A percentile compares a stretch with the other conserved stretches of the same genome.
Evolutionary conservation across 2,888 invertebrate species (phyloP).

Genomic region (Campoplex nolae): DNA sequence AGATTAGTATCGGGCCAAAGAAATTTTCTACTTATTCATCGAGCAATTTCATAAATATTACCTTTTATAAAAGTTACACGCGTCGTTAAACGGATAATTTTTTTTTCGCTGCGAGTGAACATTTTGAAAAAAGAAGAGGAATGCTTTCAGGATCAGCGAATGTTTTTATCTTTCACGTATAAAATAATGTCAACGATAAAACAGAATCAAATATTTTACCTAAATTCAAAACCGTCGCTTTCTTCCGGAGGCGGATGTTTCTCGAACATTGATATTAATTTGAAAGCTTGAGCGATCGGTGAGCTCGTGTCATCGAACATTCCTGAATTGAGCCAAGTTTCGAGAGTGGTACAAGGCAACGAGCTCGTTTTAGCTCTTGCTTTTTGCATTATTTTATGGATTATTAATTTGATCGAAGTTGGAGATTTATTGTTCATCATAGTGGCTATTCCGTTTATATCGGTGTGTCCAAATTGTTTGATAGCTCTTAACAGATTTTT

Average conservation of each 20-base stretch:
- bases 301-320: constrained; percentile 72
- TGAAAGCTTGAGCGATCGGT: constrained; percentile 76
- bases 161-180: too few relatives aligned
- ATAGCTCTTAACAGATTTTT: constrained; percentile 75
- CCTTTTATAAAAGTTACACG: neutral
- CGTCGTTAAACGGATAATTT: too few relatives aligned
- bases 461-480: constrained; percentile 75
- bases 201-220: constrained; percentile 61
- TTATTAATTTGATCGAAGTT: constrained; percentile 74
- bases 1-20: too few relatives aligned
- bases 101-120: too few relatives aligned
- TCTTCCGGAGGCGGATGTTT: constrained; percentile 76
- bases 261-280: constrained; percentile 79
- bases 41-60: too few relatives aligned
- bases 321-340: constrained; percentile 75
- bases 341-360: constrained; percentile 62
- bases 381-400: constrained; percentile 73
- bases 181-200: neutral
- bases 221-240: constrained; percentile 74
- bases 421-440: constrained; percentile 74
- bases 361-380: constrained; percentile 67
- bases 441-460: constrained; percentile 73
- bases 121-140: too few relatives aligned
- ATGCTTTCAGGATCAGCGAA: too few relatives aligned
- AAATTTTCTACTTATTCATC: too few relatives aligned